Evolutionary conservation across 2,113 vertebrate genomes (phyloP).

Genomic region (Podarcis raffonei): DNA sequence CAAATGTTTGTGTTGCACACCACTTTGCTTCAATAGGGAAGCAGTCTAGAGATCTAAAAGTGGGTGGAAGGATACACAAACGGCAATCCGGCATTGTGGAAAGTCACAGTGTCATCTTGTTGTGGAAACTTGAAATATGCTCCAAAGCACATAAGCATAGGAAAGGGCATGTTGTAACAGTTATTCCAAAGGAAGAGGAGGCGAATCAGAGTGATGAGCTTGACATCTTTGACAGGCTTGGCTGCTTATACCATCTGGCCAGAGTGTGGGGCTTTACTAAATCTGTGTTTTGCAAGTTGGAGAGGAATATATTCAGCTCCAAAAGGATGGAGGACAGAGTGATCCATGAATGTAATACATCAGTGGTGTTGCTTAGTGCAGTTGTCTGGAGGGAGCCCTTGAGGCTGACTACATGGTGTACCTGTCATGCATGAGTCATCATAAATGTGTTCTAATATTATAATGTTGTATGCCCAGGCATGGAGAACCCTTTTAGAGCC

Average conservation of each 20-base stretch:
- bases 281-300: rapidly evolving
- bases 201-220: not conserved
- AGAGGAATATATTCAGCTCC: not conserved
- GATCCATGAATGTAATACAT: not conserved
- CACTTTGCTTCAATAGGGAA: not conserved
- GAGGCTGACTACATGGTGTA: not conserved
- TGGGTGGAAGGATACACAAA: not conserved
- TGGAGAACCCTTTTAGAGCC: too few relatives aligned
- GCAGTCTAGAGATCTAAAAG: not conserved
- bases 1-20: not conserved
- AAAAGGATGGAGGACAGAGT: not conserved
- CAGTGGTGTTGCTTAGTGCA: not conserved
- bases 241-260: rapidly evolving
- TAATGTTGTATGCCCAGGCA: not conserved
- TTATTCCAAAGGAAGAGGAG: not conserved
- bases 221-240: rapidly evolving
- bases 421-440: not conserved
- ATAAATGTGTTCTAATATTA: too few relatives aligned
- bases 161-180: rapidly evolving
- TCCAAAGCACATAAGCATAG: rapidly evolving
- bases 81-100: not conserved
- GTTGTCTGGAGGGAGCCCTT: not conserved
- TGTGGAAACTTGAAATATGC: not conserved
- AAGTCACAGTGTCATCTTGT: rapidly evolving
- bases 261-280: not conserved